Base-by-base conservation (phyloP, 2,797 vertebrate species). In the Thalassophryne amazonica region DNA sequence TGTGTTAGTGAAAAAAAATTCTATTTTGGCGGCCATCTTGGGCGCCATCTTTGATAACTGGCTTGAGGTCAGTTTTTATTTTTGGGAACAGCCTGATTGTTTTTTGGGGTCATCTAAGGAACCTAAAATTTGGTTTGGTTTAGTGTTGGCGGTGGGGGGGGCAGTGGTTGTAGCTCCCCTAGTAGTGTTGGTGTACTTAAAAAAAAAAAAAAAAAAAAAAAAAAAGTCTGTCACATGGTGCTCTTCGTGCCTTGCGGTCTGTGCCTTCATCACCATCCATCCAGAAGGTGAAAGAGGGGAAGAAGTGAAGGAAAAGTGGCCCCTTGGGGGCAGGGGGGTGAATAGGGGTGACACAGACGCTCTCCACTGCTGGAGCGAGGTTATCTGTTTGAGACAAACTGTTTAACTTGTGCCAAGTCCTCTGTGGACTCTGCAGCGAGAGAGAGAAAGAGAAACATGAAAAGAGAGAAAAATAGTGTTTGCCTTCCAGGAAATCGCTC, bases 331-430 rank as follows among this genome's bases (percentile, higher is more conserved):
- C 51, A 45, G 55, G 43, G 57, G 60, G 69, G 62, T 61, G 73
- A 69, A 47, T 62, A 4, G 1, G 33, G 55, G 70, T 82, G 59
- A 60, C 35, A 49, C 32, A 45, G 62, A 61, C 42, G 4, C 60
- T 64, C 55, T 54, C 62, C 55, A 59, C 54, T 29, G 52, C 64
- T 24, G 32, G 62, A 55, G 51, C 52, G 40, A 76, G 67, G 76
- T 69, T 76, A 65, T 70, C 69, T 50, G 31, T 75, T 50, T 60
- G 67, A 73, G 68, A 81, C 73, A 64, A 65, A 42, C 33, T 59
- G 24, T 81, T 83, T 73, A 69, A 55, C 73, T 69, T 15, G 46
- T 5, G 14, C 60, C 67, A 7, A 57, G 52, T 46, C 47, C 48
- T 66, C 61, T 32, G 41, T 34, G 55, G 58, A 60, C 52, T 40